Conservation (phyloP, 2,888 invertebrate genomes). For the Dione juno region DNA sequence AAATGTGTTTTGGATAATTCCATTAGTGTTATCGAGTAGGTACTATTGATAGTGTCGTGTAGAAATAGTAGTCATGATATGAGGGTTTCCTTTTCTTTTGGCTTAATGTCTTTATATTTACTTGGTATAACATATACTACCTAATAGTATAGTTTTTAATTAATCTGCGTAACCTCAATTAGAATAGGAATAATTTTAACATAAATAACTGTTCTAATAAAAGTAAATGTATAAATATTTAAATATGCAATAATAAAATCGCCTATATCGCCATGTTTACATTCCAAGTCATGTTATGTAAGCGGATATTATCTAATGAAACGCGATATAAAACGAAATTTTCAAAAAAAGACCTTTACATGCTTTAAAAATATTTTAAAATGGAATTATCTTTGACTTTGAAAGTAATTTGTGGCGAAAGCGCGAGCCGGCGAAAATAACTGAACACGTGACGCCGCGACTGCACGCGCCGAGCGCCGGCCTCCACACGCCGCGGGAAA, state of each 20-base stretch:
- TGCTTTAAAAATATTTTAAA: slow-evolving; percentile 18
- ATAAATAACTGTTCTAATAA: background rate
- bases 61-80: background rate
- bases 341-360: background rate
- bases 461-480: slow-evolving; percentile 57
- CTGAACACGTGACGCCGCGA: slow-evolving; percentile 52
- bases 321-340: background rate
- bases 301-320: background rate
- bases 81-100: background rate
- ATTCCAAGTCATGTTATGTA: background rate
- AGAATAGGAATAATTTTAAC: background rate
- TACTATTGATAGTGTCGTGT: slow-evolving; percentile 13
- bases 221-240: too few relatives aligned
- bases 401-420: slow-evolving; percentile 63
- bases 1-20: slow-evolving; percentile 25
- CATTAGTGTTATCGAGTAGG: slow-evolving; percentile 13
- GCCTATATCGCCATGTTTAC: background rate
- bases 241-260: too few relatives aligned
- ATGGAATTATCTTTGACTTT: slow-evolving; percentile 45
- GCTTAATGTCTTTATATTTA: background rate
- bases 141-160: background rate
- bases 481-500: slow-evolving; percentile 75
- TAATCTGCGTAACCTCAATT: background rate
- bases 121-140: background rate
- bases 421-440: slow-evolving; percentile 64